Evolutionary conservation across 2,888 invertebrate species (phyloP).

Genomic region (Dione juno): DNA sequence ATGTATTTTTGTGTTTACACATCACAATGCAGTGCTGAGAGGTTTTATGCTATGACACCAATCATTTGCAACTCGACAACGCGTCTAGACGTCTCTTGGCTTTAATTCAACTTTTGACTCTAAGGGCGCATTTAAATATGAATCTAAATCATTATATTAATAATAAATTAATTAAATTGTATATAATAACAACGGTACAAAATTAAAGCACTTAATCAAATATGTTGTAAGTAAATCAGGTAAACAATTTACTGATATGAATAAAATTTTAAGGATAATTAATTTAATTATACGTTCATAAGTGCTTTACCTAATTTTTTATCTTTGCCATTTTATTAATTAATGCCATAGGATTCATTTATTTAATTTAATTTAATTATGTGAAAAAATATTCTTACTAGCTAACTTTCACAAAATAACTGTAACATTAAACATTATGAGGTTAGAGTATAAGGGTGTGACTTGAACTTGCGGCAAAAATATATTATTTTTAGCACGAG

Average conservation of each 20-base stretch:
- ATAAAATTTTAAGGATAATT: too few species aligned
- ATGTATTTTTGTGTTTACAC: conserved; percentile 45
- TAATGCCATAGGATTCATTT: too few species aligned
- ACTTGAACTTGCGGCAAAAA: conserved; percentile 49
- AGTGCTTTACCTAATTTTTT: too few species aligned
- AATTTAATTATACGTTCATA: too few species aligned
- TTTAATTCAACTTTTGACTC: conserved; percentile 63
- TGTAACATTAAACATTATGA: conserved; percentile 57
- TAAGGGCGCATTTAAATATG: conserved; percentile 55
- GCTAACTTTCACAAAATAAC: conserved; percentile 38
- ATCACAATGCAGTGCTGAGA: conserved; percentile 58
- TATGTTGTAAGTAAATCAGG: too few species aligned
- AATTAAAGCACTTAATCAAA: too few species aligned
- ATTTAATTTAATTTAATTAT: too few species aligned
- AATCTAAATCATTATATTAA: conserved; percentile 52
- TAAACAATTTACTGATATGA: too few species aligned
- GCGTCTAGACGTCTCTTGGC: conserved; percentile 67
- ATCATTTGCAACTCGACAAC: conserved; percentile 58
- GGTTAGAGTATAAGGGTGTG: conserved; percentile 49
- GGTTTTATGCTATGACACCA: conserved; percentile 57
- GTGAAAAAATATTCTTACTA: conserved; percentile 26
- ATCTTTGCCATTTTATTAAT: too few species aligned
- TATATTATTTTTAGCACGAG: conserved; percentile 56
- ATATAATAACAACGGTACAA: too few species aligned
- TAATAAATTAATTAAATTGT: conserved; percentile 50